Evolutionary conservation across 2,113 vertebrate species (phyloP).

Genomic region (Anarrhichthys ocellatus): DNA sequence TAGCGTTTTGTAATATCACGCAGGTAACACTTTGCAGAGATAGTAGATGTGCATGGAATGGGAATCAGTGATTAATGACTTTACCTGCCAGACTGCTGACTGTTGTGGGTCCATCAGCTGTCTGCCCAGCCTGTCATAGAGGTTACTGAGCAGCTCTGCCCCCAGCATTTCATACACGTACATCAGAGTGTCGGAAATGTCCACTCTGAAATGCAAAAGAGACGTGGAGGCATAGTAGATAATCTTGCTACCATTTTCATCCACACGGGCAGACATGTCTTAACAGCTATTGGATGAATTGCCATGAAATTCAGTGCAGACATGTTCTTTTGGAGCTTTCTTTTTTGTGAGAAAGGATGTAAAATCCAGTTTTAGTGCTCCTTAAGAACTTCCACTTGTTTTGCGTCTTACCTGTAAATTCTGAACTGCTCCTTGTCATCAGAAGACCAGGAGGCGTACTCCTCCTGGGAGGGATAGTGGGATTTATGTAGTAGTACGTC

Average conservation of each 20-base stretch:
- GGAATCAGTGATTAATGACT: background rate
- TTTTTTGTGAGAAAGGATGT: background rate
- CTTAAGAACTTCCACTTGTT: no score
- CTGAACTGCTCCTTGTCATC: constrained; percentile 98
- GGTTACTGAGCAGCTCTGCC: constrained; percentile 94
- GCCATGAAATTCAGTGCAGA: background rate
- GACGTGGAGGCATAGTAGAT: background rate
- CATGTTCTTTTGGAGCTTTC: background rate
- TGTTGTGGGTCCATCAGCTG: constrained; percentile 91
- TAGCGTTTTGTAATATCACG: background rate
- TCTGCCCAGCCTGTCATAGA: constrained; percentile 94
- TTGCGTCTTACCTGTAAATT: constrained; percentile 91
- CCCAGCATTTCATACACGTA: constrained; percentile 98
- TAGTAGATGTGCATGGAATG: background rate
- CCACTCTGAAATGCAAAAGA: constrained; percentile 85
- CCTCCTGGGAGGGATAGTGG: constrained; percentile 93
- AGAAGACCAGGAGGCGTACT: constrained; percentile 92
- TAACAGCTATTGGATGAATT: background rate
- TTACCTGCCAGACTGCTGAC: constrained; percentile 93
- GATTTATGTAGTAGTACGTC: constrained; percentile 96
- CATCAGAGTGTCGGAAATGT: constrained; percentile 98
- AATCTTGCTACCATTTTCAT: background rate
- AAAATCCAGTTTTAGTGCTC: background rate
- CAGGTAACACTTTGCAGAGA: background rate
- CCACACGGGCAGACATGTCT: background rate